A percentile compares a stretch with the other conserved stretches of the same genome.
Evolutionary conservation across 2,797 vertebrate genomes (phyloP).

Genomic region (Macrochelys suwanniensis): DNA sequence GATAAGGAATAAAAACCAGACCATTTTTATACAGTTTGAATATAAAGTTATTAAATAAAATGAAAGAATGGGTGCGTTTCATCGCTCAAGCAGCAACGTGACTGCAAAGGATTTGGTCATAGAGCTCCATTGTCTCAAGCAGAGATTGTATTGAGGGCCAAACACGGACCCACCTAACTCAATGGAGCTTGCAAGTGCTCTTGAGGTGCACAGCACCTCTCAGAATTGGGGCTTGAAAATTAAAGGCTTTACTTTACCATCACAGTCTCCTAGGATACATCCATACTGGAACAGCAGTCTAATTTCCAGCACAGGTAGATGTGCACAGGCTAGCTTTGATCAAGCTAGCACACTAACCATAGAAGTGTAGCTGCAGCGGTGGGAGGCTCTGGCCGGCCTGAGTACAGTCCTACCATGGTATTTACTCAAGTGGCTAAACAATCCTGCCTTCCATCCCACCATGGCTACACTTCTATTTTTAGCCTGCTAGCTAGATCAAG

Average conservation of each 20-base stretch:
- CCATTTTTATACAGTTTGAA: neutral
- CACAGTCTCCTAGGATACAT: neutral
- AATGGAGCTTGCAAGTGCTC: neutral
- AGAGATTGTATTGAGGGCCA: neutral
- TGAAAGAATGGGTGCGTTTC: neutral
- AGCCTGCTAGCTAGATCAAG: neutral
- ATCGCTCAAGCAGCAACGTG: neutral
- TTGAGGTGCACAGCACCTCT: neutral
- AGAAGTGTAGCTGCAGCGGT: neutral
- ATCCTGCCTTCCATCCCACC: neutral
- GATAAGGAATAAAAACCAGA: constrained; percentile 39
- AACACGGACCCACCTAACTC: rapidly evolving
- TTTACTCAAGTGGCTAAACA: neutral
- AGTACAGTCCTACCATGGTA: too few relatives aligned
- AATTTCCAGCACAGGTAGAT: too few relatives aligned
- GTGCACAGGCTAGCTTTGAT: neutral
- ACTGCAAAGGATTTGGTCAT: neutral
- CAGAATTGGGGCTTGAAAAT: neutral
- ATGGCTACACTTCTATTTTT: neutral
- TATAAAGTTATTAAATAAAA: neutral
- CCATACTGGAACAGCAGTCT: too few relatives aligned
- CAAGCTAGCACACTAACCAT: neutral
- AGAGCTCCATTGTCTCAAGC: rapidly evolving
- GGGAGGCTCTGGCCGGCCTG: neutral
- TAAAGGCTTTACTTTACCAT: neutral